Evolutionary conservation across 1,140 invertebrate genomes (phyloP).

Genomic region (Bombus waltoni): DNA sequence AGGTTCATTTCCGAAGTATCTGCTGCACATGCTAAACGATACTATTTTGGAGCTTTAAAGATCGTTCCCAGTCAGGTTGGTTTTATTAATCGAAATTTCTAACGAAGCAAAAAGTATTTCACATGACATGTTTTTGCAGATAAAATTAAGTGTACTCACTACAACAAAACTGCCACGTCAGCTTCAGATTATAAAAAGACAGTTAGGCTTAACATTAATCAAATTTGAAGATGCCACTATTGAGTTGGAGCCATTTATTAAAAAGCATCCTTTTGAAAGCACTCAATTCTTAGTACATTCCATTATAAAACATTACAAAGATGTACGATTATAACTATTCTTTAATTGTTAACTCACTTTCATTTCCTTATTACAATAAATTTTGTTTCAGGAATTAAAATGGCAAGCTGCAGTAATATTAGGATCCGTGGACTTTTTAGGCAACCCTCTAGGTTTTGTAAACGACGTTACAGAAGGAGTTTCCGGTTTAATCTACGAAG

Average conservation of each 20-base stretch:
- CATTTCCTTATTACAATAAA: constrained; percentile 8
- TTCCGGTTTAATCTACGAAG: constrained; percentile 95
- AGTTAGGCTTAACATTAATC: constrained; percentile 93
- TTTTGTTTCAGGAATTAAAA: constrained; percentile 89
- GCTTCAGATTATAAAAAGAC: constrained; percentile 91
- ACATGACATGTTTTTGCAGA: constrained; percentile 76
- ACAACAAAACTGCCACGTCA: constrained; percentile 90
- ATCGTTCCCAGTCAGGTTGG: constrained; percentile 88
- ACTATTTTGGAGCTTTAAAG: constrained; percentile 95
- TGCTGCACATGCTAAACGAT: constrained; percentile 90
- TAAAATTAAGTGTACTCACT: constrained; percentile 93
- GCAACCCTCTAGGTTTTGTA: constrained; percentile 97
- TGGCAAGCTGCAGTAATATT: constrained; percentile 98
- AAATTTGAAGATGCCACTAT: constrained; percentile 98
- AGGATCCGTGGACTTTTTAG: constrained; percentile 98
- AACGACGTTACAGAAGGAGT: constrained; percentile 98
- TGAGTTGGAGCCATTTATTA: constrained; percentile 93
- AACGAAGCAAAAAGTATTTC: neutral
- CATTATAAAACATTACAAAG: constrained; percentile 91
- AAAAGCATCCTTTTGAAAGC: constrained; percentile 95
- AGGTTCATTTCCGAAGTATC: constrained; percentile 91
- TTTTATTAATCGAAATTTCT: constrained; percentile 20
- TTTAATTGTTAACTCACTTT: constrained; percentile 1
- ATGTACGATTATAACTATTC: constrained; percentile 81
- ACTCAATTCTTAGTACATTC: constrained; percentile 90